These are phyloP conservation scores for Celastrina argiolus DNA, from an alignment of 2,888 invertebrate genomes.

Conservation along the genomic window DNA sequence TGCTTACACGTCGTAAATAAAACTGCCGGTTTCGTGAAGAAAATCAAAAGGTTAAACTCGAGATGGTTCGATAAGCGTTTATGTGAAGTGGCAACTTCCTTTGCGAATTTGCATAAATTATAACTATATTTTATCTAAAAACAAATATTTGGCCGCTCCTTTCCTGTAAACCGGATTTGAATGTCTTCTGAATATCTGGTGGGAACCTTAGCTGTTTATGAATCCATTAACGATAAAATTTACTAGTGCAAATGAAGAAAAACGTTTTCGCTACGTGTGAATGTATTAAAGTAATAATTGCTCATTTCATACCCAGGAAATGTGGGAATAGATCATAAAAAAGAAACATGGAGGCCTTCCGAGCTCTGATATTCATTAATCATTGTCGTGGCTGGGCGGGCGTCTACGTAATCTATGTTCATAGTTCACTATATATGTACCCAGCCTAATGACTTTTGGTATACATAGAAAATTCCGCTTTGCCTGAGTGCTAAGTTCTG, in stretches of 20 bases:
- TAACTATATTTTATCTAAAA: background rate
- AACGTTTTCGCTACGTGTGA: background rate
- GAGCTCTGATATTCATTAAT: conserved; percentile 68
- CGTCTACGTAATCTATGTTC: conserved; percentile 40
- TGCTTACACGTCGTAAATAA: conserved; percentile 78
- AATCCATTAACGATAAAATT: background rate
- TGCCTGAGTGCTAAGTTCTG: conserved; percentile 20
- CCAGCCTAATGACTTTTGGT: conserved; percentile 50
- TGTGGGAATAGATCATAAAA: conserved; percentile 38
- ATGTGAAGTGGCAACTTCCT: conserved; percentile 26
- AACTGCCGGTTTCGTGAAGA: conserved; percentile 66
- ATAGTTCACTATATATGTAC: conserved; percentile 39
- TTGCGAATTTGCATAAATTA: background rate
- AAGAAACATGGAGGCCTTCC: conserved; percentile 43
- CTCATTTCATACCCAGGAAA: conserved; percentile 31
- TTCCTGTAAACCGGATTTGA: background rate
- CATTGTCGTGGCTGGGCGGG: conserved; percentile 56
- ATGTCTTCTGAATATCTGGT: background rate
- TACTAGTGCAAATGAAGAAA: background rate
- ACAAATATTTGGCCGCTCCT: background rate
- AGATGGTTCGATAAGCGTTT: conserved; percentile 56
- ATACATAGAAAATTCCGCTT: conserved; percentile 18
- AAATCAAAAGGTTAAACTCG: conserved; percentile 51
- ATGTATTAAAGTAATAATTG: conserved; percentile 1
- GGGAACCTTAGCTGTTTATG: background rate